Evolutionary conservation across 1,140 invertebrate species (phyloP).

Genomic region (Diuraphis noxia): DNA sequence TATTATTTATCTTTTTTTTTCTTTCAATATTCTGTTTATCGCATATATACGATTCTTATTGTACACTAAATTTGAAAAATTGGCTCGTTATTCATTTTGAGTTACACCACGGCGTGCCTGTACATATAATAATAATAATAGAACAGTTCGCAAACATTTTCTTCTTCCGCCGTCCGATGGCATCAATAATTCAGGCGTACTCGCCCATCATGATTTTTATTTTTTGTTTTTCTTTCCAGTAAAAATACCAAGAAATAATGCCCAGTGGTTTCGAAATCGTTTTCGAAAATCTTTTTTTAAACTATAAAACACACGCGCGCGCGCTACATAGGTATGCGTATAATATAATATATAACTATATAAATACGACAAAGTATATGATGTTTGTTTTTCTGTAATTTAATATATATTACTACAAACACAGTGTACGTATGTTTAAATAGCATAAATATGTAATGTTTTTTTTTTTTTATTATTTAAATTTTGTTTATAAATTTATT

Average conservation of each 20-base stretch:
- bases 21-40: not conserved
- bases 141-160: not conserved
- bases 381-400: conserved; percentile 3
- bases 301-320: not conserved
- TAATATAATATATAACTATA: not conserved
- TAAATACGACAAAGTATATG: not conserved
- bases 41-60: not conserved
- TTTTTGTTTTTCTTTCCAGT: not conserved
- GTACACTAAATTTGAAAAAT: conserved; percentile 18
- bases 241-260: conserved; percentile 6
- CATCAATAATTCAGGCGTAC: conserved; percentile 5
- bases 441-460: not conserved
- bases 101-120: not conserved
- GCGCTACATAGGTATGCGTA: not conserved
- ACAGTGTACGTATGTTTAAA: not conserved
- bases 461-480: not conserved
- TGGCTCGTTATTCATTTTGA: not conserved
- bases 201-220: not conserved
- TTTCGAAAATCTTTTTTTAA: not conserved
- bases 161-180: not conserved
- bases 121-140: not conserved
- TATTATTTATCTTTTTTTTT: not conserved
- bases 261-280: conserved; percentile 24
- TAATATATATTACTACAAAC: conserved; percentile 5
- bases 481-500: conserved; percentile 1